Base-by-base conservation (phyloP, 2,888 invertebrate species). In the Cerastis leucographa region DNA sequence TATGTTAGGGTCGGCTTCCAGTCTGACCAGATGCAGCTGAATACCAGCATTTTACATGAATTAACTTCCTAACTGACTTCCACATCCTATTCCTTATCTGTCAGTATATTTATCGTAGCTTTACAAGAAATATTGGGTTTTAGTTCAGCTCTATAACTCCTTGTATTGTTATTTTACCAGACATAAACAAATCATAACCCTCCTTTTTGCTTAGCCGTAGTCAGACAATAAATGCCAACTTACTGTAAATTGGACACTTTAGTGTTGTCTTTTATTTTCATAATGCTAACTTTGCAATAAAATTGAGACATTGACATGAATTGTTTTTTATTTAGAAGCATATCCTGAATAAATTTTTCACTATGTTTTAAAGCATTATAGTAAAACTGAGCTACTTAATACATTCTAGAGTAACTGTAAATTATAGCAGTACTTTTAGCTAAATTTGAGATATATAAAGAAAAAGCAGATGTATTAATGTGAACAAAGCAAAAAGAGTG, bases 401-500 rank as follows among this genome's bases (percentile, higher is more conserved):
- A 62, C 25, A 49, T 59, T 44, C 74, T 67, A 6, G 4, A 74
- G 44, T 68, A 64, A 49, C 62, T 62, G 66, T 79, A 42, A 25
- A 64, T 54, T 44, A 19, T 35, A 68, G 22, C 12, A 19, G 19
- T 61, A 29, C 7, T 61, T 61, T 61, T 9, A 51, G 22, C 59
- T 61, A 29, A 61, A 61, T 14, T 25, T 29, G 9, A 61, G 9
- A 19, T 19, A 0, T 29, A 29, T 9, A 29, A 29, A 29, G n/a
- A n/a, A 29, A 61, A 29, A 29, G 4, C 9, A 29, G 29, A 59
- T 29, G 59, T 59, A 9, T 59, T 8, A 4, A 59, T 59, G 5
- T 59, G 59, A n/a, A 59, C 29, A 29, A 61, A 61, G 29, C 8
- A 35, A 61, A 61, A 61, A 4, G 19, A 61, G 35, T 35, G 35